phyloP scores from a whole-genome alignment of 2,113 vertebrate species.

The Misgurnus anguillicaudatus region DNA sequence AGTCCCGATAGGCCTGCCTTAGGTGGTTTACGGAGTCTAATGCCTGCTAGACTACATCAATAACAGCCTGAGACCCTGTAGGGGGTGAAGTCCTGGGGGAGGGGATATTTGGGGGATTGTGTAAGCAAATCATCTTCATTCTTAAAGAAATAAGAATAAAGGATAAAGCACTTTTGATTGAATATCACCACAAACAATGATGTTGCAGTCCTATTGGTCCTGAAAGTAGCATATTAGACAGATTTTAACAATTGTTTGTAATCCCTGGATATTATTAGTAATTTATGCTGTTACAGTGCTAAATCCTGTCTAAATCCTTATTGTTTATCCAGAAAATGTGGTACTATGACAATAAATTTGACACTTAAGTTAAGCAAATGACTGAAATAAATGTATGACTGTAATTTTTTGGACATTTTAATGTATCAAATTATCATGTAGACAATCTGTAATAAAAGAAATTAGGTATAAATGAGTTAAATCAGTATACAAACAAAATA shows the following conservation, averaged over 20 bases:
- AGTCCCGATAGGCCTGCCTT: conserved; percentile 1
- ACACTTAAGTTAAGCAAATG: not conserved
- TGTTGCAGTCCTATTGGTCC: not conserved
- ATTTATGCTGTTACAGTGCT: not conserved
- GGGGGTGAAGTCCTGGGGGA: not conserved
- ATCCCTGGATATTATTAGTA: not conserved
- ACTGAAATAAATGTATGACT: no score
- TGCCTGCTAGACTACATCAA: not conserved
- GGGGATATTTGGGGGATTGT: not conserved
- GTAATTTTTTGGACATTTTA: no score
- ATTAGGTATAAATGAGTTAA: not conserved
- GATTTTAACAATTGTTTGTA: not conserved
- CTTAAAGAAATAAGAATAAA: conserved; percentile 8
- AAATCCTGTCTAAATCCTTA: not conserved
- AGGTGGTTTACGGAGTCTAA: conserved; percentile 4
- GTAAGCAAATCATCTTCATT: conserved; percentile 17
- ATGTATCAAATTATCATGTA: not conserved
- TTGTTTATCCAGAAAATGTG: not conserved
- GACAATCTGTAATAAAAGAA: not conserved
- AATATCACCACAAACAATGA: conserved; percentile 7
- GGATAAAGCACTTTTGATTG: conserved; percentile 4
- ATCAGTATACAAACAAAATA: not conserved
- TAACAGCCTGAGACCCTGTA: conserved; percentile 5
- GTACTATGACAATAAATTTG: not conserved
- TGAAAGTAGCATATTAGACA: not conserved